Base-by-base conservation (phyloP, 2,113 vertebrate species). In the Cebidichthys violaceus region DNA sequence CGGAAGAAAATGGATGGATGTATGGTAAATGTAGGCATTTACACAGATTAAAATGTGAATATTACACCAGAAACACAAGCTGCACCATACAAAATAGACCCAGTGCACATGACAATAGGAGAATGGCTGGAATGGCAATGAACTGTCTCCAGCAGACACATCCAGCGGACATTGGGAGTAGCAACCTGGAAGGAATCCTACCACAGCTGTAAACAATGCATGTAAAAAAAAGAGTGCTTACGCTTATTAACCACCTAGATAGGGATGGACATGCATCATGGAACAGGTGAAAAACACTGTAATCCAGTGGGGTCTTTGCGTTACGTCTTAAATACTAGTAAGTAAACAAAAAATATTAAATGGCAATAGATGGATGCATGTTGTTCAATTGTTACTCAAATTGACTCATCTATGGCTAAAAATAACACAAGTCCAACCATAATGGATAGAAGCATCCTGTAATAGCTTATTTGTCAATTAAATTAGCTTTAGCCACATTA, bases 251-350 rank as follows among this genome's bases (percentile, higher is more conserved):
- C 39, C n/a, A 41, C 39, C 33, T n/a, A 45, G 14, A 66, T 13
- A 47, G 17, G 41, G 27, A 68, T n/a, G 22, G 50, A 73, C 61
- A 54, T 47, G 35, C 45, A 72, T 73, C 60, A 65, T 11, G 24
- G 14, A 35, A 31, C 27, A 20, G 27, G 60, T 43, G 39, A 65
- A 55, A 24, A 20, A n/a, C 13, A 27, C 54, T 9, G 17, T n/a
- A 52, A 43, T 29, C 9, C 22, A 52, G 20, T 9, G 13, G 39
- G 22, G 60, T 59, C 27, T 33, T 52, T 45, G 18, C 1, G 2
- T 70, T 47, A 8, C 41, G 4, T 68, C 18, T 20, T 39, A n/a
- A 70, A 79, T 52, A 29, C 22, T 24, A 20, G 27, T 9, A 6
- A 9, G n/a, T n/a, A n/a, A n/a, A n/a, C n/a, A n/a, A n/a, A n/a